phyloP scores from a whole-genome alignment of 2,113 vertebrate species.

The Camelus dromedarius region DNA sequence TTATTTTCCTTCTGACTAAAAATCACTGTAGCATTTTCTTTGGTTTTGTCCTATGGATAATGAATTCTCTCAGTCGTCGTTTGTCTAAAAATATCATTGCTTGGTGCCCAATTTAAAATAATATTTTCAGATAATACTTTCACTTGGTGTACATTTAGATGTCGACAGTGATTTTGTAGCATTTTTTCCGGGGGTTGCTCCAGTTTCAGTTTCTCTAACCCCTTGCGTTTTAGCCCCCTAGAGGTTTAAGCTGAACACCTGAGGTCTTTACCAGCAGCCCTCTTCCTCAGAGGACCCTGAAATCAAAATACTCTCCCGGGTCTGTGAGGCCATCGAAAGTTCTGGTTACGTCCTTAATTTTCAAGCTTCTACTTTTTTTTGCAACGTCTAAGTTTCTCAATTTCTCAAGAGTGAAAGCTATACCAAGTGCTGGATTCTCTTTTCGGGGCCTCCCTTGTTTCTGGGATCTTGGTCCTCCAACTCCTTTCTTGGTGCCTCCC shows the following conservation, averaged over 20 bases:
- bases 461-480: neutral
- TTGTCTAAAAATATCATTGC: neutral
- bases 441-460: neutral
- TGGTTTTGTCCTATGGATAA: neutral
- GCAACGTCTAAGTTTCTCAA: neutral
- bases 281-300: neutral
- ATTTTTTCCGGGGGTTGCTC: neutral
- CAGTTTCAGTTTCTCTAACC: neutral
- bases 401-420: neutral
- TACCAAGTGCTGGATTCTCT: neutral
- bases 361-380: neutral
- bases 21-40: neutral
- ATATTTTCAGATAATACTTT: slow-evolving; percentile 31
- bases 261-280: neutral
- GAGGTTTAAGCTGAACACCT: neutral
- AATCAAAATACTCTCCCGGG: neutral
- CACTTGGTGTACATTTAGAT: neutral
- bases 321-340: neutral
- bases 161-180: neutral
- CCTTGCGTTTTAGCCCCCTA: neutral
- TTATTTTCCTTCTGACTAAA: neutral
- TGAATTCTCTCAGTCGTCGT: neutral
- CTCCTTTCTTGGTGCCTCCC: neutral
- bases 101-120: neutral
- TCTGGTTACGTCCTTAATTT: neutral